Evolutionary conservation across 2,888 invertebrate species (phyloP).

Genomic region (Brachyopa scutellaris): DNA sequence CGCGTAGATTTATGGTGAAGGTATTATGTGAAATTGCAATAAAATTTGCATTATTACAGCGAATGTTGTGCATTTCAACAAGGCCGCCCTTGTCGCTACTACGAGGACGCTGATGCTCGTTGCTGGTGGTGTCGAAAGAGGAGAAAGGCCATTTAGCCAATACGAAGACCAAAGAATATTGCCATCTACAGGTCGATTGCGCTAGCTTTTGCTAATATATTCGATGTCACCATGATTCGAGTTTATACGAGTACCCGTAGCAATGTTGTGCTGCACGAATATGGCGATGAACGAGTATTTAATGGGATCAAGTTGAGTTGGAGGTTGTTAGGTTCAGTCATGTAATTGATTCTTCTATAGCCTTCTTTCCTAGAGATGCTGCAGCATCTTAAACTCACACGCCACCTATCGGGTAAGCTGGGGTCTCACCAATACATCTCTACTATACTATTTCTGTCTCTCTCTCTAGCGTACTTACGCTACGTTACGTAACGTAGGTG

Average conservation of each 20-base stretch:
- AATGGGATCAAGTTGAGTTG: too few species aligned
- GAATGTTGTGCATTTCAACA: constrained; percentile 70
- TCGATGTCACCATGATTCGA: constrained; percentile 64
- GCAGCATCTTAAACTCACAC: too few species aligned
- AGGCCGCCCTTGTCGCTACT: constrained; percentile 44
- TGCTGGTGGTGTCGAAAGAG: constrained; percentile 8
- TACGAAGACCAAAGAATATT: constrained; percentile 28
- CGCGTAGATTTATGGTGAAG: constrained; percentile 67
- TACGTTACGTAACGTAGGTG: too few species aligned
- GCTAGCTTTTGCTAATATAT: constrained; percentile 62
- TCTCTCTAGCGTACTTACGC: too few species aligned
- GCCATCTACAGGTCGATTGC: constrained; percentile 62
- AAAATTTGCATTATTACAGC: constrained; percentile 72
- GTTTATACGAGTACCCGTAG: constrained; percentile 37
- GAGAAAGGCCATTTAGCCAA: constrained; percentile 44
- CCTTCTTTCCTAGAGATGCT: too few species aligned
- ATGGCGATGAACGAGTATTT: too few species aligned
- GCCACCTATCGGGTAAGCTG: too few species aligned
- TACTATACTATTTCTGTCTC: too few species aligned
- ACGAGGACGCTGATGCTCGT: background rate
- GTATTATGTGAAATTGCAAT: constrained; percentile 71
- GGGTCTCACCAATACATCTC: too few species aligned
- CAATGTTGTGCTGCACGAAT: constrained; percentile 6
- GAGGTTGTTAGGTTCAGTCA: too few species aligned
- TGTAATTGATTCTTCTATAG: too few species aligned